These are phyloP conservation scores for Tortricodes alternella DNA, from an alignment of 2,888 invertebrate genomes.

Conservation along the genomic window DNA sequence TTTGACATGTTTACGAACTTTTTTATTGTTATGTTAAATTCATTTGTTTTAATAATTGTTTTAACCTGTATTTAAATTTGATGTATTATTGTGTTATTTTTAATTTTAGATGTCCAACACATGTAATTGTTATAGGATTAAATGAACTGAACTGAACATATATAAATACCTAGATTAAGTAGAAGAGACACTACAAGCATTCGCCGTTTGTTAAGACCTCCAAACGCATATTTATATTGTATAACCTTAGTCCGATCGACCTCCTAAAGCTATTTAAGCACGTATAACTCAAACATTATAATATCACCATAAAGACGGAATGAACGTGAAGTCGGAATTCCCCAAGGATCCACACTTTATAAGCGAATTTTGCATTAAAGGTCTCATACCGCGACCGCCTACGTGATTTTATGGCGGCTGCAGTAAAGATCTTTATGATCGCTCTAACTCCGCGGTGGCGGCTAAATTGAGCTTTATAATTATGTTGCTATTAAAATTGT, in stretches of 20 bases:
- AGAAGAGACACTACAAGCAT: too few relatives aligned
- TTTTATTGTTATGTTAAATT: too few relatives aligned
- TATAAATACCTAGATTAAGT: too few relatives aligned
- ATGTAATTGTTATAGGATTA: too few relatives aligned
- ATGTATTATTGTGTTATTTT: too few relatives aligned
- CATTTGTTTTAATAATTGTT: too few relatives aligned
- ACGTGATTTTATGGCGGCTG: slow-evolving; percentile 36
- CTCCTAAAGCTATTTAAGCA: slow-evolving; percentile 8
- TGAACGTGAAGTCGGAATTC: slow-evolving; percentile 38
- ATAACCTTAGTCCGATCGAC: neutral
- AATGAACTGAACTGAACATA: too few relatives aligned
- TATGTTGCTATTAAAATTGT: slow-evolving; percentile 22
- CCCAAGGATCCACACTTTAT: slow-evolving; percentile 37
- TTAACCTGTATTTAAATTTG: too few relatives aligned
- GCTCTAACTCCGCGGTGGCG: slow-evolving; percentile 13
- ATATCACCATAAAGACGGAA: slow-evolving; percentile 44
- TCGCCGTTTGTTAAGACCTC: too few relatives aligned
- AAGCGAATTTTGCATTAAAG: slow-evolving; percentile 36
- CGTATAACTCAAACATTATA: slow-evolving; percentile 28
- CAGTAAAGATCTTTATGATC: slow-evolving; percentile 29
- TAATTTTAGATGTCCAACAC: too few relatives aligned
- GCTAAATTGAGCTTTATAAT: slow-evolving; percentile 29
- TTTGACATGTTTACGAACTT: too few relatives aligned
- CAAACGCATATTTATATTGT: too few relatives aligned
- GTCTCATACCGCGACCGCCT: slow-evolving; percentile 9